Percentiles rank a stretch among this genome's conserved stretches.
phyloP scores from a whole-genome alignment of 2,888 invertebrate genomes.

The Acronicta psi region DNA sequence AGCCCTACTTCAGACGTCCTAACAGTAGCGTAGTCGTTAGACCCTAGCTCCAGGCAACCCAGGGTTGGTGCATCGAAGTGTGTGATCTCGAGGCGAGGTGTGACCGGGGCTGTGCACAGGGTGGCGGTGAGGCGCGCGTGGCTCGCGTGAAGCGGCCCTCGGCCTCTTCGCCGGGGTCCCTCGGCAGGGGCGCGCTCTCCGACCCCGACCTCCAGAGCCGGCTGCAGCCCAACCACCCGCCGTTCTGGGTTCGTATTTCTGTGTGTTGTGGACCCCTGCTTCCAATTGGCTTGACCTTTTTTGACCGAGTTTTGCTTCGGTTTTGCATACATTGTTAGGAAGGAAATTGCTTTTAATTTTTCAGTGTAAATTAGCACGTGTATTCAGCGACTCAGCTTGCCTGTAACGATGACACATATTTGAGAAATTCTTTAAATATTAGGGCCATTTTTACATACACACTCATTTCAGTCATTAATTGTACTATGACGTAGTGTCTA shows the following conservation, averaged over 20 bases:
- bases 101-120: slow-evolving; percentile 66
- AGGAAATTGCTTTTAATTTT: no score
- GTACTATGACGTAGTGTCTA: no score
- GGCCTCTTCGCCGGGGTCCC: slow-evolving; percentile 68
- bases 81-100: slow-evolving; percentile 64
- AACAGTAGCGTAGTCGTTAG: slow-evolving; percentile 6
- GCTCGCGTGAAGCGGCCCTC: slow-evolving; percentile 76
- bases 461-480: no score
- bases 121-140: slow-evolving; percentile 69
- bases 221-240: slow-evolving; percentile 77
- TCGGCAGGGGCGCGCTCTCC: slow-evolving; percentile 81
- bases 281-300: slow-evolving; percentile 28
- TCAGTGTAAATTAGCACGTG: no score
- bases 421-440: no score
- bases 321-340: slow-evolving; percentile 15
- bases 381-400: no score
- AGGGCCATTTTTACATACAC: no score
- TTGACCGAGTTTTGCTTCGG: slow-evolving; percentile 21
- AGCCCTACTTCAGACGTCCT: neutral
- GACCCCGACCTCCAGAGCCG: slow-evolving; percentile 83
- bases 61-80: slow-evolving; percentile 57
- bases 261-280: slow-evolving; percentile 41
- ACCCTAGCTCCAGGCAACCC: slow-evolving; percentile 30
- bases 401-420: no score
- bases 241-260: slow-evolving; percentile 80